phyloP scores from a whole-genome alignment of 2,888 invertebrate genomes.

The Brenthis ino region DNA sequence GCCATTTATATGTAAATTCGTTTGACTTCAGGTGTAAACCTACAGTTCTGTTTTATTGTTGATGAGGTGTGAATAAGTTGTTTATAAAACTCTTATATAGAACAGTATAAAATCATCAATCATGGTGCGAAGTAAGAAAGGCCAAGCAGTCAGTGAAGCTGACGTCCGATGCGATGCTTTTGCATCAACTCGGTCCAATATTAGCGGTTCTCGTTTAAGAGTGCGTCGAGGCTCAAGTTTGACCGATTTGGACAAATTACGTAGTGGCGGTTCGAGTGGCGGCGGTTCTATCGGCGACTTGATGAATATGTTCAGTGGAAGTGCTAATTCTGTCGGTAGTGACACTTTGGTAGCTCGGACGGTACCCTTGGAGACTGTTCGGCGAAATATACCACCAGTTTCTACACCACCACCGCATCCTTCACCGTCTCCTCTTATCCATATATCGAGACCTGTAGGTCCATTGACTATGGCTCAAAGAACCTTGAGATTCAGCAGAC shows the following conservation, averaged over 20 bases:
- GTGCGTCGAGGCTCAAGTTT: slow-evolving; percentile 88
- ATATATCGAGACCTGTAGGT: slow-evolving; percentile 72
- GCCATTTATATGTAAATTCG: slow-evolving; percentile 73
- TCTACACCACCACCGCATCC: slow-evolving; percentile 73
- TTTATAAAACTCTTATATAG: background rate
- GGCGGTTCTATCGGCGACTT: slow-evolving; percentile 89
- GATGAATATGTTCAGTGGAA: slow-evolving; percentile 90
- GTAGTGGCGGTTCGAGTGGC: slow-evolving; percentile 68
- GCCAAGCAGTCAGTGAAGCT: slow-evolving; percentile 72
- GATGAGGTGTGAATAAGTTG: slow-evolving; percentile 44
- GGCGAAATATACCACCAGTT: slow-evolving; percentile 68
- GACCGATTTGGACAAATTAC: slow-evolving; percentile 87
- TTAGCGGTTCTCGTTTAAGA: slow-evolving; percentile 78
- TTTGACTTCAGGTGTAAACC: slow-evolving; percentile 58
- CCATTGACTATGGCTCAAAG: slow-evolving; percentile 86
- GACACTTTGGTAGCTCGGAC: slow-evolving; percentile 87
- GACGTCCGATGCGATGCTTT: slow-evolving; percentile 81
- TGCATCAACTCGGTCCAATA: slow-evolving; percentile 63
- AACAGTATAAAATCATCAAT: slow-evolving; percentile 40
- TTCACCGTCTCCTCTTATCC: slow-evolving; percentile 70
- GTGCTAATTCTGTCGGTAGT: slow-evolving; percentile 87
- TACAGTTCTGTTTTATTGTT: slow-evolving; percentile 59
- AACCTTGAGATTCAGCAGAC: slow-evolving; percentile 85
- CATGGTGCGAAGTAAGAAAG: slow-evolving; percentile 71
- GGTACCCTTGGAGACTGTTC: slow-evolving; percentile 88